Conservation (phyloP, 2,113 vertebrate species). For the Petromus typicus region DNA sequence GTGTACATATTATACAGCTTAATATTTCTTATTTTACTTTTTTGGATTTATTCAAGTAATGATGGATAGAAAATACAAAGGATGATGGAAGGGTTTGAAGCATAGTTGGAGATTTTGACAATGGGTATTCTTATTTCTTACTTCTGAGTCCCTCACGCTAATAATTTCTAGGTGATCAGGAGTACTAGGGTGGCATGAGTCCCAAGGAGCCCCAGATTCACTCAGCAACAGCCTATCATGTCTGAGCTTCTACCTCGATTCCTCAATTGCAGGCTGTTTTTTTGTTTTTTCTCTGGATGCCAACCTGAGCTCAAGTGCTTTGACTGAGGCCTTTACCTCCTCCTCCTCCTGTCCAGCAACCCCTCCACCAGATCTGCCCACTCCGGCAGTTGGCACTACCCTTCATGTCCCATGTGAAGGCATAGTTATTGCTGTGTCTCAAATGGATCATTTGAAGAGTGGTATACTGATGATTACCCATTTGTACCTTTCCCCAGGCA, state of each 20-base stretch:
- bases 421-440: neutral
- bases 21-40: slow-evolving; percentile 29
- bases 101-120: slow-evolving; percentile 27
- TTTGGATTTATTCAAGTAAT: neutral
- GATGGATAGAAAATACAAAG: neutral
- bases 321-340: neutral
- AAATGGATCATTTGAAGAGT: neutral
- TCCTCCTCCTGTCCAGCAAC: neutral
- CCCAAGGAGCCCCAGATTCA: neutral
- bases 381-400: neutral
- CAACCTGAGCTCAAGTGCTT: neutral
- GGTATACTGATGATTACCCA: neutral
- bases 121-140: slow-evolving; percentile 30
- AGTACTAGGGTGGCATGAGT: neutral
- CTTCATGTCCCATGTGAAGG: neutral
- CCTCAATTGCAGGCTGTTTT: neutral
- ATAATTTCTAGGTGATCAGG: neutral
- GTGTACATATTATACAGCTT: slow-evolving; percentile 51
- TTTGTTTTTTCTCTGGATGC: neutral
- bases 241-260: slow-evolving; percentile 18
- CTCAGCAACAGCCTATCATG: neutral
- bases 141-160: neutral
- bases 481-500: neutral
- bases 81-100: slow-evolving; percentile 32
- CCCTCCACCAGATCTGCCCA: neutral